A percentile compares a stretch with the other conserved stretches of the same genome.
Evolutionary conservation across 2,797 vertebrate species (phyloP).

Genomic region (Catamblyrhynchus diadema): DNA sequence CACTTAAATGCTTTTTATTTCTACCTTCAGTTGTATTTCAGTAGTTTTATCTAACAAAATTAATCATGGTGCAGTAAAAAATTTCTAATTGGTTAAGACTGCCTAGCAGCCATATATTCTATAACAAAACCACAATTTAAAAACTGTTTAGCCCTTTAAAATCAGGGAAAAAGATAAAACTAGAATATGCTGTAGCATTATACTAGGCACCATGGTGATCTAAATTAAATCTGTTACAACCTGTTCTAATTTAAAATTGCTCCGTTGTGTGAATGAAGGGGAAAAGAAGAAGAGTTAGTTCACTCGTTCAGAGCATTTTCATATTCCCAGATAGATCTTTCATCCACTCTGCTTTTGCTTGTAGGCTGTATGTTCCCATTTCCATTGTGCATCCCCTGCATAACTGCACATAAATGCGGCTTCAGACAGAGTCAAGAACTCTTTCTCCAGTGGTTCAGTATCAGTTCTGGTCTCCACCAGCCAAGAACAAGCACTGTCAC

Average conservation of each 20-base stretch:
- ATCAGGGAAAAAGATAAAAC: not conserved
- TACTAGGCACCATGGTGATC: conserved; percentile 48
- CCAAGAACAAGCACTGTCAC: not conserved
- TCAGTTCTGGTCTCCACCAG: not conserved
- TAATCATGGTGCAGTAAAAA: conserved; percentile 31
- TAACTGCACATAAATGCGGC: not conserved
- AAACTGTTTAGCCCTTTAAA: conserved; percentile 43
- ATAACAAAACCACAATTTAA: conserved; percentile 6
- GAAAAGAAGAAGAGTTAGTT: conserved; percentile 30
- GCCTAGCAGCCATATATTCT: not conserved
- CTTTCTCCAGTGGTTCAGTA: not conserved
- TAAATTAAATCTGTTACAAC: conserved; percentile 66
- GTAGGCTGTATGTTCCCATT: not conserved
- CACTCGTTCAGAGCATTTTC: conserved; percentile 25
- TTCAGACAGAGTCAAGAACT: not conserved
- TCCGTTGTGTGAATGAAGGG: not conserved
- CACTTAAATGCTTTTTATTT: conserved; percentile 62
- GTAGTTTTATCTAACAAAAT: conserved; percentile 56
- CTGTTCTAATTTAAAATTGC: conserved; percentile 55
- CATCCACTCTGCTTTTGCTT: not conserved
- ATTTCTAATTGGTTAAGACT: conserved; percentile 3
- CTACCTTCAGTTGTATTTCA: conserved; percentile 50
- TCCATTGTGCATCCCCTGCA: not conserved
- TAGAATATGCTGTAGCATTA: conserved; percentile 32
- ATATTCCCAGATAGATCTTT: conserved; percentile 14